phyloP scores from a whole-genome alignment of 2,888 invertebrate genomes.

The Clanis bilineata region DNA sequence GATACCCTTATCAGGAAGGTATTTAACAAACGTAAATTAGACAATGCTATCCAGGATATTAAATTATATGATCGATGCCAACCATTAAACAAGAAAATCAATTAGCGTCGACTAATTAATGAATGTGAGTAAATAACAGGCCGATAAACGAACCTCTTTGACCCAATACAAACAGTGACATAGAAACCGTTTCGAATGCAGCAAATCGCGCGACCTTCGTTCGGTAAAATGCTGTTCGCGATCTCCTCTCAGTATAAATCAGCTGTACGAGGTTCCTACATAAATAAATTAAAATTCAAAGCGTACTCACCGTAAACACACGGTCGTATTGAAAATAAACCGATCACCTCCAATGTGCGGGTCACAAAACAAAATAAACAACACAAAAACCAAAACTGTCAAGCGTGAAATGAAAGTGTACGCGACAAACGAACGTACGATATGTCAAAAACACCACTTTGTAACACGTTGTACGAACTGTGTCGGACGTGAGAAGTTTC shows the following conservation, averaged over 20 bases:
- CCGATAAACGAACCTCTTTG: slow-evolving; percentile 41
- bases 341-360: slow-evolving; percentile 71
- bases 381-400: slow-evolving; percentile 70
- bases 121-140: slow-evolving; percentile 39
- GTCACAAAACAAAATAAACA: slow-evolving; percentile 72
- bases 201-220: slow-evolving; percentile 62
- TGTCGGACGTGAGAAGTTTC: slow-evolving; percentile 69
- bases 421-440: slow-evolving; percentile 47
- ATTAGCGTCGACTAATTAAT: slow-evolving; percentile 29
- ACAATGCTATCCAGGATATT: background rate
- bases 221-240: slow-evolving; percentile 63
- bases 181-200: slow-evolving; percentile 57
- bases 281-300: slow-evolving; percentile 69
- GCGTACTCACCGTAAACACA: slow-evolving; percentile 75
- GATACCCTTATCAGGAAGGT: background rate
- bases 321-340: slow-evolving; percentile 69
- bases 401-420: slow-evolving; percentile 54
- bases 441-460: slow-evolving; percentile 63
- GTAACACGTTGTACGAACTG: slow-evolving; percentile 57
- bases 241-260: slow-evolving; percentile 69
- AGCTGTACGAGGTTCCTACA: slow-evolving; percentile 59
- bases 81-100: slow-evolving; percentile 26
- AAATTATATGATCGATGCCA: slow-evolving; percentile 20
- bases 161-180: slow-evolving; percentile 46
- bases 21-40: background rate